A percentile compares a stretch with the other conserved stretches of the same genome.
Conservation (phyloP, 2,888 invertebrate species). For the Fissipunctia ypsillon region DNA sequence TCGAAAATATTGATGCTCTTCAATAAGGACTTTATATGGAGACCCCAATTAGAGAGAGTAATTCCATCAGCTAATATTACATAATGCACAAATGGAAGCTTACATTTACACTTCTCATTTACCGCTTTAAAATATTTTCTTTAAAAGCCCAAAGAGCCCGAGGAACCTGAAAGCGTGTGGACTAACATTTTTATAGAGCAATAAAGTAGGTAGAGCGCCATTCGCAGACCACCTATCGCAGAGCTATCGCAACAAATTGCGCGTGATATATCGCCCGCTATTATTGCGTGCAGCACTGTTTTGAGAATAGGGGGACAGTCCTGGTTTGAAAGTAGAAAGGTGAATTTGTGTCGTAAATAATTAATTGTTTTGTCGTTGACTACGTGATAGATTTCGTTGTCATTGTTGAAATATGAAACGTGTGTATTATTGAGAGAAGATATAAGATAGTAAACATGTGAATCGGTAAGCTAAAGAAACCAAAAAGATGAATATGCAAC, state of each 20-base stretch:
- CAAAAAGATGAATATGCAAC: too few relatives aligned
- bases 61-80: neutral
- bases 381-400: too few relatives aligned
- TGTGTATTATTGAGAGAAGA: too few relatives aligned
- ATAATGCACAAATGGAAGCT: neutral
- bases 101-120: conserved; percentile 6
- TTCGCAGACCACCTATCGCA: conserved; percentile 80
- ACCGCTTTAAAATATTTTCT: conserved; percentile 30
- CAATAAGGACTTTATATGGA: neutral
- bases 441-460: too few relatives aligned
- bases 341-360: neutral
- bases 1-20: neutral
- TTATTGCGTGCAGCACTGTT: conserved; percentile 67
- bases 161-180: conserved; percentile 62
- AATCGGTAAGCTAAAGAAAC: too few relatives aligned
- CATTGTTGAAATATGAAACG: too few relatives aligned
- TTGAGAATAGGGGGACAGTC: conserved; percentile 49
- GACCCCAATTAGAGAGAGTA: neutral
- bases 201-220: conserved; percentile 83
- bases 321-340: neutral
- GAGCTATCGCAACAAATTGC: conserved; percentile 89
- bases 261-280: conserved; percentile 85
- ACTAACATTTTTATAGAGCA: conserved; percentile 79
- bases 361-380: neutral
- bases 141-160: conserved; percentile 49